Base-by-base conservation (phyloP, 1,140 invertebrate genomes). In the Conopomorpha cramerella region DNA sequence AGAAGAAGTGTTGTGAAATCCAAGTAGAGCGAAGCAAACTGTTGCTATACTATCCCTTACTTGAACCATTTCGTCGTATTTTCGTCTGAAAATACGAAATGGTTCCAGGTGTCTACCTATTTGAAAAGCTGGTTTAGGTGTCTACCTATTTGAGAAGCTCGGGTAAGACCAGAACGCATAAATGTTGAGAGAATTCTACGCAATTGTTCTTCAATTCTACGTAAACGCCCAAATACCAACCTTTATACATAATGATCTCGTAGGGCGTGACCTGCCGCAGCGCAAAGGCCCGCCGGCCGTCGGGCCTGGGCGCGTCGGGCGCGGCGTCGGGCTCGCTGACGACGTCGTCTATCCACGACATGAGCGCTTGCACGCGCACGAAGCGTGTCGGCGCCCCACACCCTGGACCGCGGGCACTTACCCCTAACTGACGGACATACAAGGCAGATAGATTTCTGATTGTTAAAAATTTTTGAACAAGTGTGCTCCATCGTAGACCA, bases 321-420 rank as follows among this genome's bases (percentile, higher is more conserved):
- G 25, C 30, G 6, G 31, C n/a, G n/a, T n/a, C n/a, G n/a, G n/a
- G n/a, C n/a, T n/a, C 28, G 13, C 43, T 27, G 39, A 63, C 46
- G 23, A 55, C 25, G 3, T 51, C 46, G 25, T 61, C 46, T 4
- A 67, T 51, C 63, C 63, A 67, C 2, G 41, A 29, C 3, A 67
- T 25, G 18, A 53, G 53, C 34, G 45, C 34, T 28, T 54, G 49
- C 0, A 67, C 39, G 39, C 45, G 44, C n/a, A 67, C 30, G 39
- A 59, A 67, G 1, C 54, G 39, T 0, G 63, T 40, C 0, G 63
- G 63, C 1, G 55, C 59, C 0, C 44, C 58, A 27, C 63, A 67
- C 0, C 63, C 60, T 0, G 55, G 51, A 0, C 59, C 59, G 0
- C 54, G 47, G 1, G 52, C 40, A 7, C 56, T 46, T 28, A 63